Percentiles rank a stretch among this genome's conserved stretches.
phyloP scores from a whole-genome alignment of 1,140 invertebrate species.

The Homarus americanus region DNA sequence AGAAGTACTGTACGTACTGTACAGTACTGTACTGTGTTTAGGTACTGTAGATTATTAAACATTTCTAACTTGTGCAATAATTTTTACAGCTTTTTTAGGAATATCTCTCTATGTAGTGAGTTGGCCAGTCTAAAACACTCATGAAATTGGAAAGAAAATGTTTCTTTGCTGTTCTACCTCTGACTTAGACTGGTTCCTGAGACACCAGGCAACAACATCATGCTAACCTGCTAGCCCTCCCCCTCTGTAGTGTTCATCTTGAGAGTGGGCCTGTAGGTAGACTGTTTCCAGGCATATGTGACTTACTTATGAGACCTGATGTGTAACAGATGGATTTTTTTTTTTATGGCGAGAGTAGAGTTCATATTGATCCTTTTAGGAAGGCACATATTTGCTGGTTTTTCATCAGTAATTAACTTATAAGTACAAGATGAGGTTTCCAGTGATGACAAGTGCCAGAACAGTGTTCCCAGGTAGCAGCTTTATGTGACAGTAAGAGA shows the following conservation, averaged over 20 bases:
- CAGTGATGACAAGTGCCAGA: neutral
- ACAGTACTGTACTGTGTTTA: conserved; percentile 2
- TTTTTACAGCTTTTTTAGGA: conserved; percentile 24
- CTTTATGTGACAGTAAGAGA: neutral
- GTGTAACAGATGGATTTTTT: neutral
- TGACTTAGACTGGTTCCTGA: neutral
- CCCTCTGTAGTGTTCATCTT: neutral
- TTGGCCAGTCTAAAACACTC: neutral
- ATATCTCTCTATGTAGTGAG: conserved; percentile 10
- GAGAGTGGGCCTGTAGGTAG: neutral
- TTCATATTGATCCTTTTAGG: neutral
- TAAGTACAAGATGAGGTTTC: neutral
- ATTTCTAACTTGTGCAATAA: conserved; percentile 21
- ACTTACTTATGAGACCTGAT: neutral
- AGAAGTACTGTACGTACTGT: neutral
- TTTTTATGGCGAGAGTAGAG: neutral
- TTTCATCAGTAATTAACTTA: neutral
- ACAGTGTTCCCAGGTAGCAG: neutral
- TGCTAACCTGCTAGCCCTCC: neutral
- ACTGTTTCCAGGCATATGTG: neutral
- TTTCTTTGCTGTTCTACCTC: neutral
- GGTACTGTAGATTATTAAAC: neutral
- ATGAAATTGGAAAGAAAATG: neutral
- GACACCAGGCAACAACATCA: neutral
- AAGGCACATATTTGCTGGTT: neutral